These are phyloP conservation scores for Aspidoscelis tigris DNA, from an alignment of 2,113 vertebrate genomes.

Conservation along the genomic window DNA sequence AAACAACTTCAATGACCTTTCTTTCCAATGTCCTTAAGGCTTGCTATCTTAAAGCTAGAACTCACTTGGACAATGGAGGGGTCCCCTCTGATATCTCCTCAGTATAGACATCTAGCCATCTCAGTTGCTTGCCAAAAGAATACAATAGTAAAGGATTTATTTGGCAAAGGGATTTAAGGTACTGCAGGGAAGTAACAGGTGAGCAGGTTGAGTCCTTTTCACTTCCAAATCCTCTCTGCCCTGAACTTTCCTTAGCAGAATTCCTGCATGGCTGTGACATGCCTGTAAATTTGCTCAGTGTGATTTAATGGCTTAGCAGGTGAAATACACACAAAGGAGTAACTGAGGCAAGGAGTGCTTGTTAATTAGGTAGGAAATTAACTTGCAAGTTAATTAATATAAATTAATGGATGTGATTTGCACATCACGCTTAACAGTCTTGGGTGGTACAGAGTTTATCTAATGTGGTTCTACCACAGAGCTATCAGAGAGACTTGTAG, in stretches of 20 bases:
- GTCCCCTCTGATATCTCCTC: background rate
- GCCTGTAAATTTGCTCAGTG: background rate
- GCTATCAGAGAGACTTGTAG: background rate
- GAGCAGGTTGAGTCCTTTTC: background rate
- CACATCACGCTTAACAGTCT: background rate
- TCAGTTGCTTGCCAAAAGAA: background rate
- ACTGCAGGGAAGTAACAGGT: background rate
- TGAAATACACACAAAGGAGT: background rate
- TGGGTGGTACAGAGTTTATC: background rate
- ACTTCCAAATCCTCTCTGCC: background rate
- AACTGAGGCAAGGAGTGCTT: background rate
- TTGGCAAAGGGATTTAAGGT: background rate
- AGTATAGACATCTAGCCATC: background rate
- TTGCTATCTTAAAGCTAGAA: background rate
- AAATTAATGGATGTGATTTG: slow-evolving; percentile 18
- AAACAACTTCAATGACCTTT: background rate
- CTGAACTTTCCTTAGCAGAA: background rate
- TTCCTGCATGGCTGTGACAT: background rate
- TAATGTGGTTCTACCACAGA: background rate
- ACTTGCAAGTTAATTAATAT: slow-evolving; percentile 20
- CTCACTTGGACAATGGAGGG: background rate
- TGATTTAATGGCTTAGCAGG: slow-evolving; percentile 5
- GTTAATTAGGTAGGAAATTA: slow-evolving; percentile 31
- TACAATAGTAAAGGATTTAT: background rate
- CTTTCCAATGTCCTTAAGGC: background rate